phyloP scores from a whole-genome alignment of 2,113 vertebrate species.

The Lycocorax pyrrhopterus region DNA sequence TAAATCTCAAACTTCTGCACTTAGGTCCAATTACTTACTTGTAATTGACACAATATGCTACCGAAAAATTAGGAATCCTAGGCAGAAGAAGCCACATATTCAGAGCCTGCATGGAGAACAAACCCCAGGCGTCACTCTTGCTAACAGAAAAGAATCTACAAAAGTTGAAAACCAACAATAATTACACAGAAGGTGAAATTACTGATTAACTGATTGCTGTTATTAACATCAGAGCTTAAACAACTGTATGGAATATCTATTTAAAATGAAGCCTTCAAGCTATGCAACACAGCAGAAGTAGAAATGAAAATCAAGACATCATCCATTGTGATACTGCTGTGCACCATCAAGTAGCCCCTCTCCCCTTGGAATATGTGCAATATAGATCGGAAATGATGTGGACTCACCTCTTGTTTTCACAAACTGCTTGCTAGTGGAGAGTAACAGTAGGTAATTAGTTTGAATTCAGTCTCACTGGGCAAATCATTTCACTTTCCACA shows the following conservation, averaged over 20 bases:
- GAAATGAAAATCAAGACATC: not conserved
- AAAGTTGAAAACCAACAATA: not conserved
- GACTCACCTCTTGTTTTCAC: not conserved
- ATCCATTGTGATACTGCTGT: not conserved
- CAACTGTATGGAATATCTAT: not conserved
- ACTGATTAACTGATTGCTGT: not conserved
- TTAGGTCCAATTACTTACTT: not conserved
- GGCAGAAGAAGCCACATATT: not conserved
- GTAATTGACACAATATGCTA: not conserved
- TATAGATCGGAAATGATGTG: not conserved
- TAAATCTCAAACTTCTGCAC: not conserved
- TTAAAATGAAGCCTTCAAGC: not conserved
- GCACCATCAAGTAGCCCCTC: not conserved
- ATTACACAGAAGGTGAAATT: not conserved
- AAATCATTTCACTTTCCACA: constrained; percentile 42
- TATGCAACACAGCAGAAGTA: not conserved
- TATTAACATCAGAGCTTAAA: constrained; percentile 22
- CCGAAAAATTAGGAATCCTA: not conserved
- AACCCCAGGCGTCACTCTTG: not conserved
- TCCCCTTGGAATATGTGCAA: not conserved
- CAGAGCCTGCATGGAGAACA: not conserved
- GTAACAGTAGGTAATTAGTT: constrained; percentile 7
- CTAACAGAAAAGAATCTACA: not conserved
- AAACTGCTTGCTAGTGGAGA: not conserved
- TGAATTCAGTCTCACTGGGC: constrained; percentile 5